Conservation (phyloP, 2,113 vertebrate genomes). For the Phylloscopus trochiloides region DNA sequence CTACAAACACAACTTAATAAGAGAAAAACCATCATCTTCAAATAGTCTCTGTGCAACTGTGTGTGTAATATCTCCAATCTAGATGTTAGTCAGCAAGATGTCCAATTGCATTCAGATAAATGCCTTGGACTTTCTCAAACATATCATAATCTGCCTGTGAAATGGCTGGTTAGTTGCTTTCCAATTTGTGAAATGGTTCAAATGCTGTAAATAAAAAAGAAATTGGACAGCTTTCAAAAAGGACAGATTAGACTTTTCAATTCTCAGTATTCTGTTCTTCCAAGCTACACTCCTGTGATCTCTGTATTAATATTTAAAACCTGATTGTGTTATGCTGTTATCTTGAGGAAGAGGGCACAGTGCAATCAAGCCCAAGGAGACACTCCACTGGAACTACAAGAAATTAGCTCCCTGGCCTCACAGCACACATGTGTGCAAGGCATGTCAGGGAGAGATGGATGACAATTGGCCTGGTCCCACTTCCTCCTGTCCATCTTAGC, state of each 20-base stretch:
- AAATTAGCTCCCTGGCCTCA: neutral
- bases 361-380: neutral
- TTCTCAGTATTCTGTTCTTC: slow-evolving; percentile 26
- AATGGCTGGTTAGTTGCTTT: slow-evolving; percentile 59
- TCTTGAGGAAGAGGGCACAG: neutral
- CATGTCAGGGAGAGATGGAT: neutral
- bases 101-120: slow-evolving; percentile 42
- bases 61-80: slow-evolving; percentile 9
- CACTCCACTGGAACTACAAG: neutral
- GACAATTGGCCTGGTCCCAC: neutral
- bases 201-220: slow-evolving; percentile 63
- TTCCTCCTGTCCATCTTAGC: neutral
- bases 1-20: neutral
- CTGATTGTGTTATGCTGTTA: neutral
- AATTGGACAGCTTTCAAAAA: slow-evolving; percentile 65
- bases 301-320: slow-evolving; percentile 39
- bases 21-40: slow-evolving; percentile 10
- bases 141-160: slow-evolving; percentile 60
- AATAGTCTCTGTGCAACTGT: slow-evolving; percentile 31
- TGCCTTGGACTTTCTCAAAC: slow-evolving; percentile 49
- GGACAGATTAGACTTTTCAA: slow-evolving; percentile 50
- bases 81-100: slow-evolving; percentile 28
- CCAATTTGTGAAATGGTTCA: slow-evolving; percentile 67
- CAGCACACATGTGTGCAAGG: rapidly evolving
- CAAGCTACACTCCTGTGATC: slow-evolving; percentile 21